Percentiles rank a stretch among this genome's conserved stretches.
phyloP scores from a whole-genome alignment of 1,140 invertebrate genomes.

The Platyscapa corneri region DNA sequence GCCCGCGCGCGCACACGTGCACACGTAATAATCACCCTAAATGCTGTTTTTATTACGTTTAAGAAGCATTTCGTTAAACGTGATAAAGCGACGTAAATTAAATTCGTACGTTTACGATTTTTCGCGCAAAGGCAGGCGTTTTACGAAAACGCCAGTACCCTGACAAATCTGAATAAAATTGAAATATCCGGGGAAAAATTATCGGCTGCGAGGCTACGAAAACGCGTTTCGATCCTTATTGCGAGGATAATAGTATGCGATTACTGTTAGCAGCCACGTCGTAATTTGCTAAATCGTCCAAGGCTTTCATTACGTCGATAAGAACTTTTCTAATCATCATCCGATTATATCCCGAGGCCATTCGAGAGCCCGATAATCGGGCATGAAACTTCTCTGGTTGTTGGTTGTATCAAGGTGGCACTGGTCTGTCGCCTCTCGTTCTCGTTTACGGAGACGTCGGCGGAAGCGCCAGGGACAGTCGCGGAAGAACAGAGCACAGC shows the following conservation, averaged over 20 bases:
- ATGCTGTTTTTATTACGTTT: too few relatives aligned
- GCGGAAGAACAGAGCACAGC: not conserved
- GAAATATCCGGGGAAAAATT: not conserved
- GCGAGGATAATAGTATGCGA: not conserved
- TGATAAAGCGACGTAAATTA: not conserved
- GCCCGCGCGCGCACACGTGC: too few relatives aligned
- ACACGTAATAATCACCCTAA: too few relatives aligned
- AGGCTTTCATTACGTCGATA: slow-evolving; percentile 4
- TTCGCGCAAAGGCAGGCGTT: not conserved
- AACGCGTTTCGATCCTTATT: not conserved
- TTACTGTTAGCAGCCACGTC: not conserved
- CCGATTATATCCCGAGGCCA: not conserved
- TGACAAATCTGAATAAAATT: not conserved
- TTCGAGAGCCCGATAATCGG: not conserved
- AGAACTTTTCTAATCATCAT: slow-evolving; percentile 15
- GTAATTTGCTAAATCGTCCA: not conserved
- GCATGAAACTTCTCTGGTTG: not conserved
- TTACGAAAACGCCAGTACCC: not conserved
- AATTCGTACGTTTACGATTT: not conserved
- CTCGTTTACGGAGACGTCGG: not conserved
- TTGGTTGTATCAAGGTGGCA: not conserved
- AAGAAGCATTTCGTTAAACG: too few relatives aligned
- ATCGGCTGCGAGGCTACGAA: not conserved
- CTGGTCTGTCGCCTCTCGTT: not conserved
- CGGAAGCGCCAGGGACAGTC: too few relatives aligned